Conservation (phyloP, 2,888 invertebrate species). For the Hartigia nigra region DNA sequence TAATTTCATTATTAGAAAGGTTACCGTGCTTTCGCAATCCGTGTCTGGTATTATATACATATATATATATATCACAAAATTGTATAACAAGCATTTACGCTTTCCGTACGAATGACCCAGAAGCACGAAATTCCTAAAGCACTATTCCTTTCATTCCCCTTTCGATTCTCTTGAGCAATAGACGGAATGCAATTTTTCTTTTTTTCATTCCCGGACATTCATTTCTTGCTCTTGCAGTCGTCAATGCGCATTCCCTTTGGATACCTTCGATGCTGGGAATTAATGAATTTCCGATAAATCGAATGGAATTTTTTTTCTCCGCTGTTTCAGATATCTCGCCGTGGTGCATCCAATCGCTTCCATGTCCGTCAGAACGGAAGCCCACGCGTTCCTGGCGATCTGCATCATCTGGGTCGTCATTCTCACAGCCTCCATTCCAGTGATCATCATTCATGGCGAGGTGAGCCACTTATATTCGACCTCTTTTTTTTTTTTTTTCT, state of each 20-base stretch:
- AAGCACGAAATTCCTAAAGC: background rate
- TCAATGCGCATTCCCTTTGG: background rate
- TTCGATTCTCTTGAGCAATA: background rate
- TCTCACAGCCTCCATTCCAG: slow-evolving; percentile 81
- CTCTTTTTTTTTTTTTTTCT: too few relatives aligned
- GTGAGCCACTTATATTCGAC: slow-evolving; percentile 68
- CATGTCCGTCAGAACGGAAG: slow-evolving; percentile 85
- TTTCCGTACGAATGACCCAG: too few relatives aligned
- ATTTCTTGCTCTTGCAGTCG: background rate
- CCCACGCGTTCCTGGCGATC: slow-evolving; percentile 84
- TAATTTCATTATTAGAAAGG: background rate
- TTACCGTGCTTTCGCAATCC: background rate
- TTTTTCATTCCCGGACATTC: background rate
- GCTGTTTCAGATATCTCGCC: slow-evolving; percentile 77
- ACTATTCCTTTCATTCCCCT: background rate
- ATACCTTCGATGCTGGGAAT: background rate
- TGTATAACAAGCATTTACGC: background rate
- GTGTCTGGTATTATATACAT: too few relatives aligned
- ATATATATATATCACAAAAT: background rate
- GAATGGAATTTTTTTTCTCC: slow-evolving; percentile 3
- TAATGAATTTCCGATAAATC: slow-evolving; percentile 4
- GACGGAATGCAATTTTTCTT: background rate
- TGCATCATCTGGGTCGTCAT: slow-evolving; percentile 85
- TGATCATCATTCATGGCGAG: slow-evolving; percentile 81
- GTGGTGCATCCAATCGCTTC: slow-evolving; percentile 93